Percentiles rank a stretch among this genome's conserved stretches.
Conservation (phyloP, 2,888 invertebrate species). For the Rhingia rostrata region DNA sequence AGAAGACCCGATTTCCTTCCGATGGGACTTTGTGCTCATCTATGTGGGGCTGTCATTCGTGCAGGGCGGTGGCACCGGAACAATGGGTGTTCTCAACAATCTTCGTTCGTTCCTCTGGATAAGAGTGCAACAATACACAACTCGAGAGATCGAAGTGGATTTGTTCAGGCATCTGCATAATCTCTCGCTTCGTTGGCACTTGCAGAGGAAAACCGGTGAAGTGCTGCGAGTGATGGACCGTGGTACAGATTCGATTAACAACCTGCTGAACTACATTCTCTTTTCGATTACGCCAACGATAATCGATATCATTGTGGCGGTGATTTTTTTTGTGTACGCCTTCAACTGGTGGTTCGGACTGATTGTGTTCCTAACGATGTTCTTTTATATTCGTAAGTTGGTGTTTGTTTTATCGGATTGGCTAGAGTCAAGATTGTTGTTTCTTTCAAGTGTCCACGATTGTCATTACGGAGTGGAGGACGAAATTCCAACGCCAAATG, state of each 20-base stretch:
- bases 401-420: constrained; percentile 15
- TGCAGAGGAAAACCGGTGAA: constrained; percentile 97
- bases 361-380: constrained; percentile 97
- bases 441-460: constrained; percentile 89
- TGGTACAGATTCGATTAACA: constrained; percentile 98
- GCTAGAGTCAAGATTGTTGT: constrained; percentile 30
- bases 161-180: constrained; percentile 94
- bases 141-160: constrained; percentile 93
- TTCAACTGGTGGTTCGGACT: constrained; percentile 98
- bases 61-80: constrained; percentile 96
- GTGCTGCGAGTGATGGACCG: constrained; percentile 98
- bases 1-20: constrained; percentile 85
- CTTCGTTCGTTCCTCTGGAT: constrained; percentile 97
- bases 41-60: constrained; percentile 95
- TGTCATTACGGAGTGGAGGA: constrained; percentile 97
- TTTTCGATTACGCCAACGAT: constrained; percentile 97
- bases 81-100: constrained; percentile 96
- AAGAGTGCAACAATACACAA: constrained; percentile 96
- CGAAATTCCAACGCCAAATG: constrained; percentile 96
- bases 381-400: constrained; percentile 93
- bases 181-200: constrained; percentile 96
- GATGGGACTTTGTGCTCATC: constrained; percentile 95
- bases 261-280: constrained; percentile 94
- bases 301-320: constrained; percentile 94
- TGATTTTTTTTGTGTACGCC: constrained; percentile 92